phyloP scores from a whole-genome alignment of 2,113 vertebrate species.

The Grammomys dolichurus region DNA sequence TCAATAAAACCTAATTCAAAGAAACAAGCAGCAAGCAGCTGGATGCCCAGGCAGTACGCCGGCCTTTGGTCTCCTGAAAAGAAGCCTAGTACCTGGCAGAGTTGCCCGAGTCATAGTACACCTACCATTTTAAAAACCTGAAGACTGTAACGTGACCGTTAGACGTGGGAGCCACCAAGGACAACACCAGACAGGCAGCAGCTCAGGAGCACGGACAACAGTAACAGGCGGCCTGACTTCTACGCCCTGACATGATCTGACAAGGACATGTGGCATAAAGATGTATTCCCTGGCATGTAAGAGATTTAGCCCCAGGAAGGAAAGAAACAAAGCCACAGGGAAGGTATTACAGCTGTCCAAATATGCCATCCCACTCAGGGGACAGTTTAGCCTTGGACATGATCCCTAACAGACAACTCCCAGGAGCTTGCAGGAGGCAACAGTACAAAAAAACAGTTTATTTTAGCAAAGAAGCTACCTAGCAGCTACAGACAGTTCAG shows the following conservation, averaged over 20 bases:
- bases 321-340: neutral
- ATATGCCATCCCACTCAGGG: neutral
- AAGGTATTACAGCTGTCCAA: neutral
- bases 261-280: neutral
- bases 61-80: conserved; percentile 1
- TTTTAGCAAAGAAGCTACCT: conserved; percentile 42
- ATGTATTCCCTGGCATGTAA: neutral
- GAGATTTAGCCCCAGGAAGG: neutral
- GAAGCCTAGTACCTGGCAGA: neutral
- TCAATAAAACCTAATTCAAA: conserved; percentile 22
- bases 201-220: neutral
- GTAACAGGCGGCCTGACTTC: neutral
- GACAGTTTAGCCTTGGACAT: neutral
- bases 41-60: neutral
- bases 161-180: neutral
- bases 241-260: neutral
- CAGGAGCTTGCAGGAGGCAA: neutral
- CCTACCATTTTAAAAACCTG: neutral
- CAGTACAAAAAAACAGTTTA: conserved; percentile 31
- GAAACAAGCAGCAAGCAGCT: neutral
- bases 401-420: neutral
- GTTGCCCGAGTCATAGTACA: neutral
- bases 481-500: neutral
- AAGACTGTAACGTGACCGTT: neutral
- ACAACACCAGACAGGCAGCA: neutral